phyloP scores from a whole-genome alignment of 2,888 invertebrate species.

The Ophion costatus region DNA sequence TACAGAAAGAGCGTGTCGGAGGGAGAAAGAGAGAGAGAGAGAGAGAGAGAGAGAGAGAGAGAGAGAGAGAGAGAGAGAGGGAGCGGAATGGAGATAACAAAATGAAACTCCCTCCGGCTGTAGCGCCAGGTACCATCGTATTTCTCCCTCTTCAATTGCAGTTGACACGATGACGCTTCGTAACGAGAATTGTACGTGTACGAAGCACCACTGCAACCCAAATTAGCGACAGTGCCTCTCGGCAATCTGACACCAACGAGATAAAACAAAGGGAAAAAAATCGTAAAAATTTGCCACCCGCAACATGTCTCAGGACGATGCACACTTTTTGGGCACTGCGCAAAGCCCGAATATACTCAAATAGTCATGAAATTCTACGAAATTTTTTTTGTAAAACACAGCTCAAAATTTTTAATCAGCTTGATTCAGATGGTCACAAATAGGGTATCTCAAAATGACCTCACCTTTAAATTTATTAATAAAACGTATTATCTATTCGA shows the following conservation, averaged over 20 bases:
- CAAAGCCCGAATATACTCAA: background rate
- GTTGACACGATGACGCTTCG: constrained; percentile 65
- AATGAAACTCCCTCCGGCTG: constrained; percentile 54
- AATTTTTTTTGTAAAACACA: background rate
- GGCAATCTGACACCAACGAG: constrained; percentile 26
- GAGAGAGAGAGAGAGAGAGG: constrained; percentile 15
- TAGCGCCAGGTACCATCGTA: constrained; percentile 42
- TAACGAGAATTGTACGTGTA: constrained; percentile 62
- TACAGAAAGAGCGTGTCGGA: background rate
- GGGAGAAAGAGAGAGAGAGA: background rate
- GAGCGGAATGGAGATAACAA: background rate
- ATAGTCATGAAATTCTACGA: background rate
- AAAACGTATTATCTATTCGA: too few species aligned
- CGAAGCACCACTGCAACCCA: constrained; percentile 50
- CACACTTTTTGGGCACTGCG: background rate
- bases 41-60: constrained; percentile 2
- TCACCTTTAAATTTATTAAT: too few species aligned
- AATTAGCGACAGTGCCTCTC: constrained; percentile 56
- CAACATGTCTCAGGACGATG: background rate
- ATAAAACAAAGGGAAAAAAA: constrained; percentile 10
- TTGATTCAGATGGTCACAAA: too few species aligned
- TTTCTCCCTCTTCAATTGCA: constrained; percentile 61
- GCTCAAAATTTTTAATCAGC: too few species aligned
- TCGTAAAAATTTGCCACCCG: constrained; percentile 2
- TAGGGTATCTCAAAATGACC: too few species aligned